Evolutionary conservation across 2,797 vertebrate species (phyloP), one percentile per base, ranked within the genome.

Genomic region (Otolemur crassicaudatus): DNA sequence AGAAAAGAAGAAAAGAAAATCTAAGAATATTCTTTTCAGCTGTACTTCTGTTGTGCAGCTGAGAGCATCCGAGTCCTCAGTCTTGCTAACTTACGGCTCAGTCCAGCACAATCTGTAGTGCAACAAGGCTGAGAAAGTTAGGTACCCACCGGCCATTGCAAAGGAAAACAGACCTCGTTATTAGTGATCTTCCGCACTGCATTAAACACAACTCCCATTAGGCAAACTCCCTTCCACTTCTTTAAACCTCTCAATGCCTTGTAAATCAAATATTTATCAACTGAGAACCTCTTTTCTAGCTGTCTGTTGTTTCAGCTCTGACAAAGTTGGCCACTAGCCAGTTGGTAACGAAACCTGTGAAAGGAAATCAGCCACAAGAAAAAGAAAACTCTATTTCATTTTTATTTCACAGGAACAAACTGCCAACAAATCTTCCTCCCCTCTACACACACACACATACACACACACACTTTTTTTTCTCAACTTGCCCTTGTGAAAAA

Each of bases 201-300:
- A 97, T 97, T 98, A 98, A 98, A 98, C 97, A 98, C 97, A 98
- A 96, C 95, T 98, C 98, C 98, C 97, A 98, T 97, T 96, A 98
- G 98, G 96, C 98, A 98, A 98, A 96, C 98, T 97, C 95, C 90
- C 93, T 97, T 97, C 98, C 93, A 93, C 96, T 93, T 96, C 96
- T 98, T 98, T 98, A 98, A 98, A 98, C 98, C 97, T 97, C 97
- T 97, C 97, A 96, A 97, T 98, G 97, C 98, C 98, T 98, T 98
- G 97, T 98, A 98, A 98, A 98, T 98, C 98, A 98, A 98, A 98
- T 98, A 98, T 99, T 98, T 98, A 98, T 98, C 98, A 98, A 97
- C 97, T 93, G 97, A 98, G 98, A 99, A 98, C 95, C 98, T 98
- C 98, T 98, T 96, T 98, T 97, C 97, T 98, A 95, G 46, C 96